Conservation (phyloP, 92 coral and sea anemone species). For the Parazoanthus darwini region DNA sequence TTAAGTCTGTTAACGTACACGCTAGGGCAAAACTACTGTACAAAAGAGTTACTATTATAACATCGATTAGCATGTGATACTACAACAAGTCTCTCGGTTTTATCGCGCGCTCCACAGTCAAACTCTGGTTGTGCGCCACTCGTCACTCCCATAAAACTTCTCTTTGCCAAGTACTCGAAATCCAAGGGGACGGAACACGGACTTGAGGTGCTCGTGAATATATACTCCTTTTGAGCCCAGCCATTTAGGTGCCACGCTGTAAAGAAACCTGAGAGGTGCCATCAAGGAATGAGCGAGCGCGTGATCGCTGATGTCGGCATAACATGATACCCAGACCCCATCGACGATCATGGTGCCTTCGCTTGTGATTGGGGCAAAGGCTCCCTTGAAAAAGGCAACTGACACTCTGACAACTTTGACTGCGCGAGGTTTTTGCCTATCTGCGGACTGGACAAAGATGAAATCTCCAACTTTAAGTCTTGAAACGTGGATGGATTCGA, state of each 20-base stretch:
- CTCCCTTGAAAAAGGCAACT: conserved; percentile 54
- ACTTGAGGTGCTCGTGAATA: conserved; percentile 68
- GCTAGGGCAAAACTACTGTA: not conserved
- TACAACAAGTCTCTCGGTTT: not conserved
- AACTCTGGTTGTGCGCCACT: not conserved
- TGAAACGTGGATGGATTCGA: conserved; percentile 60
- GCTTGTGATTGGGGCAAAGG: conserved; percentile 86
- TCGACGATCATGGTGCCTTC: conserved; percentile 83
- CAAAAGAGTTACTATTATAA: too few relatives aligned
- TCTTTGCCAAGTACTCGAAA: conserved; percentile 69
- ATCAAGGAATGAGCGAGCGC: conserved; percentile 73
- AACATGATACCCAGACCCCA: conserved; percentile 80
- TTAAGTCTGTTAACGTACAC: too few relatives aligned
- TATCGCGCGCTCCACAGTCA: not conserved
- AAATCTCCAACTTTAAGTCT: conserved; percentile 64
- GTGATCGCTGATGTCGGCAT: conserved; percentile 82
- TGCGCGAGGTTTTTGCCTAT: conserved; percentile 15
- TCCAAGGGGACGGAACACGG: conserved; percentile 67
- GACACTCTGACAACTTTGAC: conserved; percentile 59
- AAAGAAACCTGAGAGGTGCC: conserved; percentile 74
- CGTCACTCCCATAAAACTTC: conserved; percentile 51
- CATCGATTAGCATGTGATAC: not conserved
- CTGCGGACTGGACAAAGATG: conserved; percentile 56
- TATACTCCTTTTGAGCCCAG: conserved; percentile 70
- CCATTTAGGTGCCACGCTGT: conserved; percentile 70